Evolutionary conservation across 2,113 vertebrate genomes (phyloP).

Genomic region (Muscicapa adusta): DNA sequence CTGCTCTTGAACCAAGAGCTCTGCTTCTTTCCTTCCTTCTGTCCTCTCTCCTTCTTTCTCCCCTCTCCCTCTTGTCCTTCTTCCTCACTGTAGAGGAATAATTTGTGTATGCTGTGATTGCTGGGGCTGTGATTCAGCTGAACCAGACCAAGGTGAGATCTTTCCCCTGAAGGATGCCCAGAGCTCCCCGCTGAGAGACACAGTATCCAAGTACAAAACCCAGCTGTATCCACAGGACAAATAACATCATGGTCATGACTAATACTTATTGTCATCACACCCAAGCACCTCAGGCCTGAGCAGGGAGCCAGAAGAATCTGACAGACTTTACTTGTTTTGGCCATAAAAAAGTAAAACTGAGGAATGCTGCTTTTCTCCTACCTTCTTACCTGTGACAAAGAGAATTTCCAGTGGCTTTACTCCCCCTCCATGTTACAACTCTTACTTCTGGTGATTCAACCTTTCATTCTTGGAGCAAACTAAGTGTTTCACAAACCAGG

Average conservation of each 20-base stretch:
- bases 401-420: not conserved
- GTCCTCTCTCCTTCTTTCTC: not conserved
- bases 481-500: not conserved
- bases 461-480: not conserved
- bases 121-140: not conserved
- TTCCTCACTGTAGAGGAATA: not conserved
- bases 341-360: not conserved
- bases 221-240: slow-evolving; percentile 2
- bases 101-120: not conserved
- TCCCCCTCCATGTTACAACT: not conserved
- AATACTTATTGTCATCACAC: not conserved
- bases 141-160: not conserved
- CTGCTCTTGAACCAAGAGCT: not conserved
- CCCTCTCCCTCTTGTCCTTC: not conserved
- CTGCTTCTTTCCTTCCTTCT: not conserved
- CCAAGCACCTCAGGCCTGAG: not conserved
- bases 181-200: not conserved
- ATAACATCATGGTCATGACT: not conserved
- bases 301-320: not conserved
- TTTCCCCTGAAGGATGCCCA: not conserved
- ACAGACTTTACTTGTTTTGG: not conserved
- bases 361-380: not conserved
- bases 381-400: not conserved
- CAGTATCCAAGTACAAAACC: not conserved
- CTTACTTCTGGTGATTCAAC: not conserved